A percentile compares a stretch with the other conserved stretches of the same genome.
phyloP scores from a whole-genome alignment of 64 coral and sea anemone genomes.

The Platygyra sinensis region DNA sequence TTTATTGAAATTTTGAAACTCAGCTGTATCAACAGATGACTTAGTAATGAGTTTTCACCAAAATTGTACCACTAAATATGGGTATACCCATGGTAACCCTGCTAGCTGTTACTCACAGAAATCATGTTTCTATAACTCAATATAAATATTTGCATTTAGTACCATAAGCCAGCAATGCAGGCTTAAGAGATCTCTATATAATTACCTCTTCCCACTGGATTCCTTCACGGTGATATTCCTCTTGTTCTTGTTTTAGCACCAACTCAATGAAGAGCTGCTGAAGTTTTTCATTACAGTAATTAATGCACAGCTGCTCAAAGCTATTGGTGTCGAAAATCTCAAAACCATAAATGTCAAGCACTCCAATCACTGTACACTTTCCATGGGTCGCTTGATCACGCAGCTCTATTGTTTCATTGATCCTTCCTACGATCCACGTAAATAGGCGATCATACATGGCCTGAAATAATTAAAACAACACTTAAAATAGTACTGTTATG shows the following conservation, averaged over 20 bases:
- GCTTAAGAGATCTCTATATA: no score
- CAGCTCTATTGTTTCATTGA: constrained; percentile 91
- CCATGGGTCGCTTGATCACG: constrained; percentile 73
- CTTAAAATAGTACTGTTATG: no score
- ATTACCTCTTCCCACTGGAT: constrained; percentile 98
- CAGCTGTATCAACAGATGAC: no score
- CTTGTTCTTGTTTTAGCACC: constrained; percentile 95
- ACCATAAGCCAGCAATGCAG: background rate
- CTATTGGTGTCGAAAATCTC: constrained; percentile 94
- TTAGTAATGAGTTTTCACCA: no score
- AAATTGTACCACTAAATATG: no score
- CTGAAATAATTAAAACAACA: constrained; percentile 18
- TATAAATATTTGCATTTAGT: no score
- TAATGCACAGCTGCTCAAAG: constrained; percentile 98
- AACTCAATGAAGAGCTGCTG: constrained; percentile 98
- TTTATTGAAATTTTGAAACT: no score
- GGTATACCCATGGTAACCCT: no score
- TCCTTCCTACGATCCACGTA: constrained; percentile 88
- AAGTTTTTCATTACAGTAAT: constrained; percentile 98
- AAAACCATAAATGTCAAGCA: constrained; percentile 99
- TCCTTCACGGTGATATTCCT: constrained; percentile 92
- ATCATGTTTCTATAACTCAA: no score
- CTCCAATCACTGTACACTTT: constrained; percentile 95
- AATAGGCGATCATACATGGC: constrained; percentile 96
- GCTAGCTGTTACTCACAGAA: no score